Evolutionary conservation across 2,113 vertebrate genomes (phyloP), one percentile per base, ranked within the genome.

Genomic region (Paramormyrops kingsleyae): DNA sequence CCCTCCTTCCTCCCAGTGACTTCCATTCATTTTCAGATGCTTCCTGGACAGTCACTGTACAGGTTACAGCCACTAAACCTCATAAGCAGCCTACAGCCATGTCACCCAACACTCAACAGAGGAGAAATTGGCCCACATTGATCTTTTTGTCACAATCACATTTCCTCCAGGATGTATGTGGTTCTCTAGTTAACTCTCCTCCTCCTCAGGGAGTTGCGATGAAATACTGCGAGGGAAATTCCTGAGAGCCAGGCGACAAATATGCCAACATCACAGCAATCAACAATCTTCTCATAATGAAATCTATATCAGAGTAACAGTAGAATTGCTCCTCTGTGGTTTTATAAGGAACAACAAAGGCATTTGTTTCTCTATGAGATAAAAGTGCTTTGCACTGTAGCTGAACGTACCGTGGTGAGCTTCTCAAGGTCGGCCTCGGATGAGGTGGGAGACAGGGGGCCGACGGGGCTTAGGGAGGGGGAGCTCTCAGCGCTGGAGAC

Each of bases 401-500:
- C 10, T 27, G 53, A 80, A 97, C 93, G 90, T 89, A 90, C 90
- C 90, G 77, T 89, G 44, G 94, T 46, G 91, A 94, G 92, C 93
- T 97, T 97, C 92, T 97, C 97, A 94, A 96, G 94, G 89, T 97
- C 97, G 91, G 96, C 95, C 94, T 97, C 97, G 0, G 97, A 97
- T 83, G 97, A 97, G 35, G 96, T 96, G 94, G 97, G 96, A 90
- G 97, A 97, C 77, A 97, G 90, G 92, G 97, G 97, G 94, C 96
- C 97, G 93, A 97, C 89, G 12, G 97, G 97, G 90, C 97, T 97
- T 90, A 97, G 91, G 62, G 97, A 97, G 62, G 97, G 97, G 70
- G 96, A 97, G 90, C 97, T 97, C 92, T 97, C 97, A 90, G 95
- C 96, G 94, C 97, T 97, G 94, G 97, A 97, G 91, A 97, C 93